Conservation (phyloP, 2,888 invertebrate species). For the Schizotus pectinicornis region DNA sequence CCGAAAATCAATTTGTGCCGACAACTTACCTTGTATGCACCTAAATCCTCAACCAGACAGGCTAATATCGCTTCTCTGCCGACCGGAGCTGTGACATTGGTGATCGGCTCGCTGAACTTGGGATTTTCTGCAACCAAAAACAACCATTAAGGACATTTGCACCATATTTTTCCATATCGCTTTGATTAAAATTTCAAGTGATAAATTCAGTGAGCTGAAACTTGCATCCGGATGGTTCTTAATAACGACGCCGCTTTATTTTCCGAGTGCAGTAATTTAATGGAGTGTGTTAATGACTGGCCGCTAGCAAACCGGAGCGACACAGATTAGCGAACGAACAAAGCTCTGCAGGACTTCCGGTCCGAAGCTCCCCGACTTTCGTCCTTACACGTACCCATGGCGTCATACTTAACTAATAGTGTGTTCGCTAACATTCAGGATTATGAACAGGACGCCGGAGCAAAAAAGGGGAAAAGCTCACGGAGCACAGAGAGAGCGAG, state of each 20-base stretch:
- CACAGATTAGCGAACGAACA: conserved; percentile 41
- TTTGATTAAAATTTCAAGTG: conserved; percentile 1
- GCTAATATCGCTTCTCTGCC: conserved; percentile 83
- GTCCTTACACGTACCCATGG: conserved; percentile 11
- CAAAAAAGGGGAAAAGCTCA: background rate
- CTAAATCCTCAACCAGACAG: conserved; percentile 83
- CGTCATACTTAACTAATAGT: conserved; percentile 6
- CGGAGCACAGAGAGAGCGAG: too few species aligned
- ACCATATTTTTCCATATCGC: too few species aligned
- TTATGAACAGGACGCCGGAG: background rate
- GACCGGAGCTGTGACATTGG: conserved; percentile 83
- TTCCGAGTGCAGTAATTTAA: conserved; percentile 47
- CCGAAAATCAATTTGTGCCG: background rate
- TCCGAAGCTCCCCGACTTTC: conserved; percentile 30
- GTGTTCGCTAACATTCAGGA: background rate
- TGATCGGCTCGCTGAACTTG: conserved; percentile 80
- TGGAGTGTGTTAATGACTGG: conserved; percentile 48
- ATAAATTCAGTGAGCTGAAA: conserved; percentile 10
- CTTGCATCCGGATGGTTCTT: conserved; percentile 20
- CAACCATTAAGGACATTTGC: background rate
- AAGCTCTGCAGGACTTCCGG: conserved; percentile 45
- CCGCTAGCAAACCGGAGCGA: conserved; percentile 40
- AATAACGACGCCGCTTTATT: conserved; percentile 36
- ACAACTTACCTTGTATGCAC: conserved; percentile 77
- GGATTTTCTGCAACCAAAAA: conserved; percentile 71